Conservation (phyloP, 1,140 invertebrate species). For the Pseudomyrmex flavicornis region DNA sequence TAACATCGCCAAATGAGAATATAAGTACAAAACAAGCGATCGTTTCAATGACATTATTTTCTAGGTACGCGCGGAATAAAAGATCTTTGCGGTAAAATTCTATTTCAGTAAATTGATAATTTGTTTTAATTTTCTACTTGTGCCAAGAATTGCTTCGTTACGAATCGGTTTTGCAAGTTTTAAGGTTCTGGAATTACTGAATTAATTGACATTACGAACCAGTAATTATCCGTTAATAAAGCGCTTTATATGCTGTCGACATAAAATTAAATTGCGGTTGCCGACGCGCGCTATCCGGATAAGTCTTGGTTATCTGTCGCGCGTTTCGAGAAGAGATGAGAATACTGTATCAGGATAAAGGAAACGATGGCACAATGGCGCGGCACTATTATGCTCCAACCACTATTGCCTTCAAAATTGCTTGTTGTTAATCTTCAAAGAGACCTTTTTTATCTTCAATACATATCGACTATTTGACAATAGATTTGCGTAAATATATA, state of each 20-base stretch:
- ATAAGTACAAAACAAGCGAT: slow-evolving; percentile 1
- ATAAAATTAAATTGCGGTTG: slow-evolving; percentile 2
- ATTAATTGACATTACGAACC: neutral
- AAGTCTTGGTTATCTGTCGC: slow-evolving; percentile 13
- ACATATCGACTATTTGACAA: no score
- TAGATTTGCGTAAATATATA: no score
- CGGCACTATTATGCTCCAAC: slow-evolving; percentile 10
- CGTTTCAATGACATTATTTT: neutral
- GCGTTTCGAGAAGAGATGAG: neutral
- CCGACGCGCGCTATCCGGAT: neutral
- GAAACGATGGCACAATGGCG: neutral
- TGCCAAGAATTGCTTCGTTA: neutral
- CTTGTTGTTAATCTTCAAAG: neutral
- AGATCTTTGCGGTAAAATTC: no score
- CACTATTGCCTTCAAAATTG: neutral
- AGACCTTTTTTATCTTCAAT: no score
- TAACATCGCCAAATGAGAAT: neutral
- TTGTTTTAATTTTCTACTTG: neutral
- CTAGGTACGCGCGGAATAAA: neutral
- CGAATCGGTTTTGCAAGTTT: neutral
- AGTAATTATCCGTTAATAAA: slow-evolving; percentile 18
- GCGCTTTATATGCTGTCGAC: slow-evolving; percentile 18
- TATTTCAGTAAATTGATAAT: slow-evolving; percentile 6
- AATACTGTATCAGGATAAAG: neutral
- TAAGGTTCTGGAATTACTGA: neutral